These are phyloP conservation scores for zebrafish (Danio rerio) DNA, from an alignment of 2,113 vertebrate genomes.

Conservation along the genomic window GRCz12tu NC_133189.1:27159001-27159500, in stretches of 20 bases:
- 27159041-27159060: slow-evolving; percentile 26
- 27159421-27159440: no score
- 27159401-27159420: no score
- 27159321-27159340: not conserved
- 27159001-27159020: slow-evolving; percentile 49
- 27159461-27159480: no score
- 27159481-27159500: no score
- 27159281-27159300: not conserved
- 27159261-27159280: slow-evolving; percentile 20
- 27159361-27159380: no score
- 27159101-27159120: slow-evolving; percentile 44
- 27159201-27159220: not conserved
- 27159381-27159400: no score
- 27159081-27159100: slow-evolving; percentile 48
- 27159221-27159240: slow-evolving; percentile 24
- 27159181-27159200: not conserved
- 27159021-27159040: slow-evolving; percentile 53
- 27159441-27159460: no score
- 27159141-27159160: slow-evolving; percentile 16
- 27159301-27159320: not conserved
- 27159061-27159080: slow-evolving; percentile 35
- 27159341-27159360: no score
- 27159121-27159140: not conserved
- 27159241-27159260: slow-evolving; percentile 12
- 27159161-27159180: not conserved